phyloP scores from a whole-genome alignment of 2,113 vertebrate species.

The Rhinopomastus cyanomelas region DNA sequence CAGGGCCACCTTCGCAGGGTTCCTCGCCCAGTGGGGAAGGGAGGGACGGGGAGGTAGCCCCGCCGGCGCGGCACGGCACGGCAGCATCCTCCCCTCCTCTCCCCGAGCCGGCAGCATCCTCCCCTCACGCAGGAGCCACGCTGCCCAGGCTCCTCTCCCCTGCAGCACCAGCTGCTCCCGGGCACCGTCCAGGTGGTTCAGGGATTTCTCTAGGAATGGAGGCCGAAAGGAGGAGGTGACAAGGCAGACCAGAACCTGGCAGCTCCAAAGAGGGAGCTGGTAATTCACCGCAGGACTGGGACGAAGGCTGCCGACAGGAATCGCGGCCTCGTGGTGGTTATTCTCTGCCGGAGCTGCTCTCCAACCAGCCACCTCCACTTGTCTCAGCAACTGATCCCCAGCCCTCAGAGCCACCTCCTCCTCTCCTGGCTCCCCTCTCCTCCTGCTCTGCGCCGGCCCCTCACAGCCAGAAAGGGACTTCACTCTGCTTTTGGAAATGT shows the following conservation, averaged over 20 bases:
- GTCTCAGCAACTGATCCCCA: accelerated
- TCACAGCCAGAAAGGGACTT: background rate
- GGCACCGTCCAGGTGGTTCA: background rate
- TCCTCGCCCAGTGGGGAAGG: background rate
- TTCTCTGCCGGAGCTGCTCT: background rate
- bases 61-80: too few relatives aligned
- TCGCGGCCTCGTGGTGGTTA: background rate
- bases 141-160: background rate
- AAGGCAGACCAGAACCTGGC: background rate
- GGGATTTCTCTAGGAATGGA: background rate
- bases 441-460: background rate
- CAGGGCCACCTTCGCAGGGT: accelerated
- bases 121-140: accelerated
- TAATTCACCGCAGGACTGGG: background rate
- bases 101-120: background rate
- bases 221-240: background rate
- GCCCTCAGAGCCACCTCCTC: background rate
- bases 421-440: background rate
- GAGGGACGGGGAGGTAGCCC: background rate
- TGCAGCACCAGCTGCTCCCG: background rate
- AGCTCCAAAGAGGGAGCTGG: background rate
- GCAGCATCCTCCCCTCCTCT: background rate
- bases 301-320: background rate
- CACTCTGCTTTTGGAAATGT: background rate
- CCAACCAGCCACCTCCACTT: background rate